These are phyloP conservation scores for Drosophila meridiana DNA, from an alignment of 2,888 invertebrate species.

Conservation along the genomic window DNA sequence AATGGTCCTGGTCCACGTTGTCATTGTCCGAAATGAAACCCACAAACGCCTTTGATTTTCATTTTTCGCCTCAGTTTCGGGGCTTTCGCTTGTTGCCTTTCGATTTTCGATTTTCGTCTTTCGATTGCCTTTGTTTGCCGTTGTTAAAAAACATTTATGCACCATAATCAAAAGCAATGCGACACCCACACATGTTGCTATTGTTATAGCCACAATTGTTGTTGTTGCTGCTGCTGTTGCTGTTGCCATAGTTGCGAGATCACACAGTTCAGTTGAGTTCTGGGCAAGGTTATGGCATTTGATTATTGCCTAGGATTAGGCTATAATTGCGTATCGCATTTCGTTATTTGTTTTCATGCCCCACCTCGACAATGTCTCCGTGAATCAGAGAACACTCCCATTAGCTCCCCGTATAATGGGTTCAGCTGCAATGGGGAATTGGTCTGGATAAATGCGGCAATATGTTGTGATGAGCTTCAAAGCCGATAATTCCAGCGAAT, in stretches of 20 bases:
- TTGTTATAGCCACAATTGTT: slow-evolving; percentile 29
- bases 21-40: slow-evolving; percentile 26
- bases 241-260: slow-evolving; percentile 45
- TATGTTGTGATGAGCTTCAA: slow-evolving; percentile 53
- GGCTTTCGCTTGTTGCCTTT: slow-evolving; percentile 44
- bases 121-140: slow-evolving; percentile 70
- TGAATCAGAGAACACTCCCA: slow-evolving; percentile 14
- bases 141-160: slow-evolving; percentile 80
- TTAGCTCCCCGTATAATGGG: slow-evolving; percentile 35
- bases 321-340: slow-evolving; percentile 76
- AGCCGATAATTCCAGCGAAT: slow-evolving; percentile 48
- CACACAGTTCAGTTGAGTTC: slow-evolving; percentile 37
- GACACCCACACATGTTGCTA: slow-evolving; percentile 62
- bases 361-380: slow-evolving; percentile 3
- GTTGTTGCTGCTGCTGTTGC: slow-evolving; percentile 13
- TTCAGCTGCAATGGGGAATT: neutral
- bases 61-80: slow-evolving; percentile 44
- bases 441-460: slow-evolving; percentile 23
- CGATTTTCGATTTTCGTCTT: slow-evolving; percentile 32
- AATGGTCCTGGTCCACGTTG: slow-evolving; percentile 20
- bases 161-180: slow-evolving; percentile 74
- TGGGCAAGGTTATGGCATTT: slow-evolving; percentile 66
- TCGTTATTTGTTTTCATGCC: slow-evolving; percentile 69
- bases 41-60: slow-evolving; percentile 54
- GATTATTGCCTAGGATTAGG: slow-evolving; percentile 75